These are phyloP conservation scores for Pandemis corylana DNA, from an alignment of 2,888 invertebrate species.

Conservation along the genomic window DNA sequence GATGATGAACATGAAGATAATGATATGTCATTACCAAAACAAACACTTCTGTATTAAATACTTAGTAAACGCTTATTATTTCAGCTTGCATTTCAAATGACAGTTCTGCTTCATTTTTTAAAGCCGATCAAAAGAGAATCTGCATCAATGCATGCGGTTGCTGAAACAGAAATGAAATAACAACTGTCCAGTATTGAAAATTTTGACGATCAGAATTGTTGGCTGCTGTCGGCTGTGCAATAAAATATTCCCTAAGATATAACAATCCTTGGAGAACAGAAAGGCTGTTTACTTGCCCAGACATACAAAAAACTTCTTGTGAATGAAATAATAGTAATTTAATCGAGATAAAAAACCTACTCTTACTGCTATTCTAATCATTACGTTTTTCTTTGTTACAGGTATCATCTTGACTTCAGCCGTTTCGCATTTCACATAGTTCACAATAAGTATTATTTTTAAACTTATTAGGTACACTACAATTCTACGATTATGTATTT, in stretches of 20 bases:
- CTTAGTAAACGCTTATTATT: neutral
- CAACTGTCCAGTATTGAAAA: conserved; percentile 2
- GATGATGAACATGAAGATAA: too few species aligned
- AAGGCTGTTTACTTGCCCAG: too few species aligned
- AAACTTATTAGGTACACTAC: neutral
- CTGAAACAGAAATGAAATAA: neutral
- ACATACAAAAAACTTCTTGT: too few species aligned
- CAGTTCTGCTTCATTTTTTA: neutral
- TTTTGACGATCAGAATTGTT: neutral
- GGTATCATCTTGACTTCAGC: neutral
- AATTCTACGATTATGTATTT: too few species aligned
- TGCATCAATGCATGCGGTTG: neutral
- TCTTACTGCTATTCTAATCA: neutral
- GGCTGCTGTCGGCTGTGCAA: neutral
- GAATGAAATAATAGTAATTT: too few species aligned
- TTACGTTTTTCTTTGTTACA: neutral
- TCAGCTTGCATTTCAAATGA: neutral
- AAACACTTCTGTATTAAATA: too few species aligned
- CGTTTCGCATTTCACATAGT: neutral
- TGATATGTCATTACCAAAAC: too few species aligned
- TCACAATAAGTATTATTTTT: neutral
- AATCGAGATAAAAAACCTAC: neutral
- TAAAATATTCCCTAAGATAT: too few species aligned
- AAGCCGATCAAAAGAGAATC: neutral
- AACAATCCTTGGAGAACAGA: too few species aligned